Evolutionary conservation across 1,140 invertebrate genomes (phyloP), one percentile per base, ranked within the genome.

Genomic region (Psilanteris sp.): DNA sequence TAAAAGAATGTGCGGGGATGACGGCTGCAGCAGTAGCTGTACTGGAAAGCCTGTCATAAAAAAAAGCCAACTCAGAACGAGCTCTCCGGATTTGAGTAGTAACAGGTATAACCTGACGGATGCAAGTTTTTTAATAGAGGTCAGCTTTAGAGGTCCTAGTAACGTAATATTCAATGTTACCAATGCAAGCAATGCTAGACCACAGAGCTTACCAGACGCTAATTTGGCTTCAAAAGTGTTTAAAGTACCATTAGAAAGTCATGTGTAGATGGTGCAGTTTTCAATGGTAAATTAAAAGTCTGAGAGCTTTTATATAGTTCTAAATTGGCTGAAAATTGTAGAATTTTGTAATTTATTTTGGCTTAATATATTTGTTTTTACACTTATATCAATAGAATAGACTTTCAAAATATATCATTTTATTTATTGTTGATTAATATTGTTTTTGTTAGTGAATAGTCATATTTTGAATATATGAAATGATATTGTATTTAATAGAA

Each of bases 61-160:
- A 39, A 88, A 86, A 20, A 88, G 88, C 46, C 85, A 90, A 32
- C 72, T 91, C 2, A 79, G 91, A 50, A 92, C 91, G 0, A 92
- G 91, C 62, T 92, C 91, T 3, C 92, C 92, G 4, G 91, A 92
- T 81, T 80, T 92, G 2, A 91, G 90, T 76, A 84, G 84, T 29
- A 84, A 84, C 86, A 87, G 71, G 54, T 88, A 76, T 61, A 90
- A 77, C 71, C 85, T 67, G 73, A 87, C 72, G 32, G 89, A 80
- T 10, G 77, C 85, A 4, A 87, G 85, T 50, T 88, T 90, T 46
- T 83, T 90, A 3, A 89, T 90, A 50, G 89, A 91, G 75, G 90
- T 91, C 2, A 90, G 89, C 55, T 86, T 90, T 52, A 83, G 89
- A 5, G 88, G 87, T 1, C 88, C 89, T 0, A 90, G 89, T 43